Evolutionary conservation across 2,888 invertebrate species (phyloP), one percentile per base, ranked within the genome.

Genomic region (Criorhina ranunculi): DNA sequence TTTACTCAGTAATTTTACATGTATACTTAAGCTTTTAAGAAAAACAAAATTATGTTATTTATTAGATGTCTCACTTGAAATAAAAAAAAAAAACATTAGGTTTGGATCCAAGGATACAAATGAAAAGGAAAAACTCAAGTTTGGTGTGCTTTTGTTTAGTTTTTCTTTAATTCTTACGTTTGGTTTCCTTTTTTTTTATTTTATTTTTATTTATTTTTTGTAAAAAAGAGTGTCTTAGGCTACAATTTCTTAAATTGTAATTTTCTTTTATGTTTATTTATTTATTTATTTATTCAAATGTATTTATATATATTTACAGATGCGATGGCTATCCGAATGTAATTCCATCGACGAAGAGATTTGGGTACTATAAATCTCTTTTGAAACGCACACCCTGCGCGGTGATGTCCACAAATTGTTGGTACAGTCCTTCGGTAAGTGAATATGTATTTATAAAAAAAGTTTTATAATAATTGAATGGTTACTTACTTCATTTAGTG

Each of bases 361-460:
- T 90, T 90, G 91, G 91, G 91, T 91, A 91, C 91, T 87, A 87
- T 80, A 88, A 90, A 91, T 91, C 91, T 90, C 91, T 90, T 87
- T 53, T 42, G 90, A 86, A 88, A 88, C 87, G 90, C 90, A 91
- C 91, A 91, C 91, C 91, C 91, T 91, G 91, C 91, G 91, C 90
- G 91, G 91, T 89, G 91, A 91, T 91, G 91, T 90, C 91, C 91
- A 91, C 91, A 89, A 89, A 88, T 89, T 90, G 88, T 89, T 90
- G 89, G 88, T 89, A 91, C 90, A 91, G 91, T 91, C 91, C 91
- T 91, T 86, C 5, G 44, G 8, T 19, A 12, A 46, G 37, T 31
- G 33, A 2, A 62, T 11, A 15, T 8, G 15, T 19, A 2, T 17
- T 29, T 55, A 35, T 46, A 60, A n/a, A 29, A 24, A 1, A 24